Base-by-base conservation (phyloP, 1,140 invertebrate genomes). In the Drosophila equinoxialis region DNA sequence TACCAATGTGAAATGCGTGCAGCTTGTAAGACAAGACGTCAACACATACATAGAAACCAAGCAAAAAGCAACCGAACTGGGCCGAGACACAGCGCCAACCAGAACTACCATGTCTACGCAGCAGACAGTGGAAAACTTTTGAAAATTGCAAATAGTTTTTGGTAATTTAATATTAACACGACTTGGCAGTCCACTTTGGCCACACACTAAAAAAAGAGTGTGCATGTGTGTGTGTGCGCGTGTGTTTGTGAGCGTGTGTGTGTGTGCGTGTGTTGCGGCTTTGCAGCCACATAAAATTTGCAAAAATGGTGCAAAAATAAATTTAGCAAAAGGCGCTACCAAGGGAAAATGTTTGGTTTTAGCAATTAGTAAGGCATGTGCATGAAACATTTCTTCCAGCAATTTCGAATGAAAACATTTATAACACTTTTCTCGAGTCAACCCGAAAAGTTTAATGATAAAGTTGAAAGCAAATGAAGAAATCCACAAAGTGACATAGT, bases 121-220 rank as follows among this genome's bases (percentile, higher is more conserved):
- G 17, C 8, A 78, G 76, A 78, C 73, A 72, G 74, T 71, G 68
- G 54, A 74, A 71, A 80, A 80, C 74, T 78, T 77, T 65, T 41
- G 68, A 74, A 78, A 80, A 80, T 80, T 77, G 75, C 63, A 78
- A 80, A 78, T 71, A 80, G 78, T 80, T 80, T 80, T 71, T 78
- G 75, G 71, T 80, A 78, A 80, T 80, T 80, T 80, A 80, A 78
- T 80, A 77, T 80, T 80, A 77, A 77, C 75, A 77, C 74, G 66
- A 79, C 62, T 77, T 77, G 73, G 69, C 69, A 68, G 77, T 76
- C 77, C 69, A 77, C 69, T 78, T 62, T 65, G 20, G 45, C 45
- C 45, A 23, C 45, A 51, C 20, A 8, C 35, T 45, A 11, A 11
- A 39, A 37, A 37, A 39, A 20, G 10, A 23, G 17, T 58, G 39